Evolutionary conservation across 2,797 vertebrate species (phyloP).

Genomic region (Microhierax caerulescens): DNA sequence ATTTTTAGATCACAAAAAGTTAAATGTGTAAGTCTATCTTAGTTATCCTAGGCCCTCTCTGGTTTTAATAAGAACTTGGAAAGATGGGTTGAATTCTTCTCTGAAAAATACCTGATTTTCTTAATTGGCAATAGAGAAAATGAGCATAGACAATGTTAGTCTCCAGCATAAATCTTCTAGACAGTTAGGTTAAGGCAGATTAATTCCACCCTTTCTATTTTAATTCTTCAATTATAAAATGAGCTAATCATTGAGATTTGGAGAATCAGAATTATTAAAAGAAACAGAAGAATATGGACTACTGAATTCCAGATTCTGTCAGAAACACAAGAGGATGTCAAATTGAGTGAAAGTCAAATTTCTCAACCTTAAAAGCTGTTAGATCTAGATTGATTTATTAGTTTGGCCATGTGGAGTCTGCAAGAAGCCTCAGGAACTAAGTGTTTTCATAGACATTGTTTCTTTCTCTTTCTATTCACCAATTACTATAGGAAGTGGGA

Average conservation of each 20-base stretch:
- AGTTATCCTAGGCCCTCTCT: neutral
- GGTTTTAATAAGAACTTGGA: neutral
- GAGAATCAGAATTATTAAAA: neutral
- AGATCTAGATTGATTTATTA: neutral
- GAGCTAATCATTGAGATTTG: neutral
- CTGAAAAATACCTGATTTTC: neutral
- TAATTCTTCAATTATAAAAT: neutral
- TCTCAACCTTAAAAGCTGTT: neutral
- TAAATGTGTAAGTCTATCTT: neutral
- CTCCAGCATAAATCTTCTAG: neutral
- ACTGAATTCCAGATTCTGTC: neutral
- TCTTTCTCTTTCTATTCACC: neutral
- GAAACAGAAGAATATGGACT: neutral
- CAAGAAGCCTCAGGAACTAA: neutral
- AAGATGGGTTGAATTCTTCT: neutral
- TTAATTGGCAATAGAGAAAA: neutral
- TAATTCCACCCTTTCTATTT: neutral
- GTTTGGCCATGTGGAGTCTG: neutral
- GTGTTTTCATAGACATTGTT: neutral
- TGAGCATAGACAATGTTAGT: neutral
- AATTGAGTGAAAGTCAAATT: neutral
- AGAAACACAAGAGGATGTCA: neutral
- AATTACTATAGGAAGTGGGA: neutral
- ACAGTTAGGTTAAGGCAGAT: neutral
- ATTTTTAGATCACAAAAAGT: neutral